Evolutionary conservation across 2,113 vertebrate species (phyloP).

Genomic region (Microtus ochrogaster): DNA sequence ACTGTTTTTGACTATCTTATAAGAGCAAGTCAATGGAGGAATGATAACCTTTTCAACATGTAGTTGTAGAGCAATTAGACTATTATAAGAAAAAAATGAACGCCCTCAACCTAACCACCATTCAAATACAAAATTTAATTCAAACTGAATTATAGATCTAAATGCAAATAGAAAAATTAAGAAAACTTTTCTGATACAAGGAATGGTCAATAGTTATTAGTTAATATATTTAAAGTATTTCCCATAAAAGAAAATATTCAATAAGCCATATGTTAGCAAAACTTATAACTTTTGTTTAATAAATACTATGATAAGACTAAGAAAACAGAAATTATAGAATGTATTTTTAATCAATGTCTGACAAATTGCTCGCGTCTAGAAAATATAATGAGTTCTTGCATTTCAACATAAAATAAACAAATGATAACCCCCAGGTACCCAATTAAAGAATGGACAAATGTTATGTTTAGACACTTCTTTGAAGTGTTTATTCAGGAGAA

Average conservation of each 20-base stretch:
- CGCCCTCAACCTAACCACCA: background rate
- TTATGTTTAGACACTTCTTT: background rate
- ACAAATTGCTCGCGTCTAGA: background rate
- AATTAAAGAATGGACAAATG: background rate
- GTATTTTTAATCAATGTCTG: background rate
- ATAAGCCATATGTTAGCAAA: background rate
- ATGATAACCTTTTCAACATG: background rate
- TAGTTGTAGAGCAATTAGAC: background rate
- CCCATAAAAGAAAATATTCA: background rate
- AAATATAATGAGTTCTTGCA: background rate
- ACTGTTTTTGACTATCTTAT: background rate
- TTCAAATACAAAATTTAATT: background rate
- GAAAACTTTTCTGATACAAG: background rate
- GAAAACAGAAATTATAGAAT: background rate
- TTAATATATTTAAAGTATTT: background rate
- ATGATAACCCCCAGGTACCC: background rate
- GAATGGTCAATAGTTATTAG: background rate
- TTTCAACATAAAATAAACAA: background rate
- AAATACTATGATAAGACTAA: background rate
- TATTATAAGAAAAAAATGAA: background rate
- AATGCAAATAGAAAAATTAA: slow-evolving; percentile 4
- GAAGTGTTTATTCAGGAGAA: background rate
- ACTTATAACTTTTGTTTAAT: background rate
- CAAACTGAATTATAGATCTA: background rate
- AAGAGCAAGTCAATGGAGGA: background rate